phyloP scores from a whole-genome alignment of 2,113 vertebrate genomes.

The Setophaga kirtlandii region DNA sequence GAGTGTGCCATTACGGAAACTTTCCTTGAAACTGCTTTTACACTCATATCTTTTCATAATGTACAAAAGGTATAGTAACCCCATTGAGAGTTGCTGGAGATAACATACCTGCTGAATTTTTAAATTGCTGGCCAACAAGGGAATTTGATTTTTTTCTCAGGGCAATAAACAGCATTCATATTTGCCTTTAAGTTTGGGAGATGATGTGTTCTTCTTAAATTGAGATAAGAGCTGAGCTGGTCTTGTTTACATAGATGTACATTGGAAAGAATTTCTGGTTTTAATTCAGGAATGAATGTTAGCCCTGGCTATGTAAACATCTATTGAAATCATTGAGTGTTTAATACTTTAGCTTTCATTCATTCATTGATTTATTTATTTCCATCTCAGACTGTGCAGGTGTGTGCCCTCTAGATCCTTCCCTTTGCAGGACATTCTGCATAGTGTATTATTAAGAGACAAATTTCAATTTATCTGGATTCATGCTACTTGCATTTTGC shows the following conservation, averaged over 20 bases:
- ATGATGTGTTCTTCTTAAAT: not conserved
- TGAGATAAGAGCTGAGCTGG: not conserved
- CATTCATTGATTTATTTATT: not conserved
- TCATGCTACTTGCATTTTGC: not conserved
- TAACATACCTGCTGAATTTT: not conserved
- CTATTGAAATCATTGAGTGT: not conserved
- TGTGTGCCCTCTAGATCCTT: not conserved
- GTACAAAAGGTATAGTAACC: not conserved
- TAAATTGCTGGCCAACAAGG: not conserved
- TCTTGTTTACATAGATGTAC: not conserved
- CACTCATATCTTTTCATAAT: not conserved
- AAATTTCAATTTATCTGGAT: not conserved
- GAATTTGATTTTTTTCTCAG: not conserved
- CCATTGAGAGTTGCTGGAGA: not conserved
- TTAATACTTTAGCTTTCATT: not conserved
- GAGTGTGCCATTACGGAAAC: not conserved
- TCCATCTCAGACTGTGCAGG: not conserved
- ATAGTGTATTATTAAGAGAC: not conserved
- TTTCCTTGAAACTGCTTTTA: not conserved
- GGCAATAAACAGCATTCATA: not conserved
- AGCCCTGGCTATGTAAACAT: not conserved
- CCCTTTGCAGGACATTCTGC: not conserved
- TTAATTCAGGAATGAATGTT: constrained; percentile 21
- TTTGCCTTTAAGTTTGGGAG: not conserved
- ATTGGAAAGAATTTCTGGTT: not conserved